These are phyloP conservation scores for Amblyraja radiata DNA, from an alignment of 2,797 vertebrate genomes.

Conservation along the genomic window DNA sequence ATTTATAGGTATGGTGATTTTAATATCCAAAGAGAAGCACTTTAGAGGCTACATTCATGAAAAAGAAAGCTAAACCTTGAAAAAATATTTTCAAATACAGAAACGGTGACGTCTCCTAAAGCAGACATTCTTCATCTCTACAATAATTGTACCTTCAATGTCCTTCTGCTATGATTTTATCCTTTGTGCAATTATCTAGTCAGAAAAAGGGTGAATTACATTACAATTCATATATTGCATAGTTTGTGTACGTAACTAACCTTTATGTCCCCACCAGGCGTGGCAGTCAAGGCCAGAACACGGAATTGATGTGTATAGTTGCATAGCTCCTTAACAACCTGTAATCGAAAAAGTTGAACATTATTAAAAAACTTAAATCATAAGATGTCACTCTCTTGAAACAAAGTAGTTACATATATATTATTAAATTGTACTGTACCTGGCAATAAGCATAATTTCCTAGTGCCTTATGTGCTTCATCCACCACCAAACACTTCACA, in stretches of 20 bases:
- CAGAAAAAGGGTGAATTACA: not conserved
- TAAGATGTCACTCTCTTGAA: not conserved
- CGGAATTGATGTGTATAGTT: conserved; percentile 78
- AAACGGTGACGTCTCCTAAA: not conserved
- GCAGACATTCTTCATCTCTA: not conserved
- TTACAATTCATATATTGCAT: not conserved
- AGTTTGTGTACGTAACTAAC: conserved; percentile 49
- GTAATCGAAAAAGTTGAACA: not conserved
- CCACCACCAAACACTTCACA: conserved; percentile 86
- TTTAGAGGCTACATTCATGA: not conserved
- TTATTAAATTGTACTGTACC: conserved; percentile 54
- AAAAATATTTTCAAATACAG: not conserved
- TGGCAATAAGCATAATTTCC: conserved; percentile 96
- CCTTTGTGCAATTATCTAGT: not conserved
- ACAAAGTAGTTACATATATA: not conserved
- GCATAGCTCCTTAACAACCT: conserved; percentile 82
- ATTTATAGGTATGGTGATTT: not conserved
- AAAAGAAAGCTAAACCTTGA: not conserved
- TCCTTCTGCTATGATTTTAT: not conserved
- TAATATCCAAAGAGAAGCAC: not conserved
- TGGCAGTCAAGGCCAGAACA: conserved; percentile 85
- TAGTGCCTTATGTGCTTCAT: conserved; percentile 91
- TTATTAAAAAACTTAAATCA: not conserved
- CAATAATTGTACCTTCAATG: not conserved
- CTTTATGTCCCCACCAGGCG: conserved; percentile 83